These are phyloP conservation scores for Amiota minor DNA, from an alignment of 2,888 invertebrate species.

Conservation along the genomic window DNA sequence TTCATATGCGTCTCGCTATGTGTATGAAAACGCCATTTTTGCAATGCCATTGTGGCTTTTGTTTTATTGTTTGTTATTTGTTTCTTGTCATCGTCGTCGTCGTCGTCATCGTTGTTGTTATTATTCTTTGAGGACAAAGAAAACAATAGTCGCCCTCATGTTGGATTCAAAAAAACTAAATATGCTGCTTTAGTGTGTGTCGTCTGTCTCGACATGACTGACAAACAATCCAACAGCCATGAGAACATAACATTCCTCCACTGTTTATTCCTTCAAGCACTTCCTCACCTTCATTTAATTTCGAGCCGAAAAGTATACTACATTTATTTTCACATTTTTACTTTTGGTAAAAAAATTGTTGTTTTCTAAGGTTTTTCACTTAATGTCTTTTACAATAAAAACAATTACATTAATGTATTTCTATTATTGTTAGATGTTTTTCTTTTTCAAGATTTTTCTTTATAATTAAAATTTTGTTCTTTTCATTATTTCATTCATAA, in stretches of 20 bases:
- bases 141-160: slow-evolving; percentile 6
- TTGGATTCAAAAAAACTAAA: slow-evolving; percentile 19
- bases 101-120: slow-evolving; percentile 35
- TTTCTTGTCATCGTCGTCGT: slow-evolving; percentile 34
- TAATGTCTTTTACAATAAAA: slow-evolving; percentile 15
- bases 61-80: slow-evolving; percentile 32
- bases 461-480: neutral
- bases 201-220: neutral
- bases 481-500: neutral
- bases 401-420: slow-evolving; percentile 24
- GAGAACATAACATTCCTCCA: neutral
- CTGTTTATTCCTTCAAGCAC: neutral
- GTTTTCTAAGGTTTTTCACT: neutral
- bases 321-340: slow-evolving; percentile 9
- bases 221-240: neutral
- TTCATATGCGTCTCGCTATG: neutral
- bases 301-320: neutral
- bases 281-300: neutral
- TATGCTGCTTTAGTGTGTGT: slow-evolving; percentile 29
- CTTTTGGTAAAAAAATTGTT: slow-evolving; percentile 1
- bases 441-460: neutral
- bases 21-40: slow-evolving; percentile 36
- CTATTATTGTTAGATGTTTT: slow-evolving; percentile 22
- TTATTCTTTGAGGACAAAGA: neutral
- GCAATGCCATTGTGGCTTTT: slow-evolving; percentile 36